phyloP scores from a whole-genome alignment of 2,888 invertebrate genomes.

The Fragum whitleyi region DNA sequence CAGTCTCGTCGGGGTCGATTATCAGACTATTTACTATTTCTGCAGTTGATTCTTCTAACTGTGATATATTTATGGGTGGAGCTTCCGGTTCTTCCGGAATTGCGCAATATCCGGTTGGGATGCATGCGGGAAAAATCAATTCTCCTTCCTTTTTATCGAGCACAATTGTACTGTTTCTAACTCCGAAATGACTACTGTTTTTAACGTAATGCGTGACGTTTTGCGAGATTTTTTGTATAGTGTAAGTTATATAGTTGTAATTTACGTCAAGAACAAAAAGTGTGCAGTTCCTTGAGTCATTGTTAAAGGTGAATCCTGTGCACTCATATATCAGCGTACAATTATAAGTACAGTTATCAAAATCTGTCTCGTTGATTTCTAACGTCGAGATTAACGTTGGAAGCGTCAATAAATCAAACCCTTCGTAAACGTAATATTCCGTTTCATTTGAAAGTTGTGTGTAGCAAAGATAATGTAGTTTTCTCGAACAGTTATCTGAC shows the following conservation, averaged over 20 bases:
- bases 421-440: not conserved
- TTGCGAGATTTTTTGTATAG: not conserved
- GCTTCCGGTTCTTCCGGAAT: not conserved
- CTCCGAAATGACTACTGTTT: not conserved
- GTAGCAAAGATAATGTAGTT: not conserved
- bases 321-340: not conserved
- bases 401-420: not conserved
- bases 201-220: slow-evolving; percentile 11
- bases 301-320: slow-evolving; percentile 7
- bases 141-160: not conserved
- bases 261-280: not conserved
- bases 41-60: not conserved
- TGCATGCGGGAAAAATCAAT: slow-evolving; percentile 9
- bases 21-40: slow-evolving; percentile 4
- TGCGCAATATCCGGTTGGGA: slow-evolving; percentile 6
- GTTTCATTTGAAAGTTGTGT: not conserved
- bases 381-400: not conserved
- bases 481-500: slow-evolving; percentile 5
- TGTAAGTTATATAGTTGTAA: slow-evolving; percentile 1
- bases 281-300: not conserved
- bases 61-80: not conserved
- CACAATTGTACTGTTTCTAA: not conserved
- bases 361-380: not conserved
- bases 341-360: not conserved
- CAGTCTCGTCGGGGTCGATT: slow-evolving; percentile 2